phyloP scores from a whole-genome alignment of 1,140 invertebrate genomes.

The Asobara japonica region DNA sequence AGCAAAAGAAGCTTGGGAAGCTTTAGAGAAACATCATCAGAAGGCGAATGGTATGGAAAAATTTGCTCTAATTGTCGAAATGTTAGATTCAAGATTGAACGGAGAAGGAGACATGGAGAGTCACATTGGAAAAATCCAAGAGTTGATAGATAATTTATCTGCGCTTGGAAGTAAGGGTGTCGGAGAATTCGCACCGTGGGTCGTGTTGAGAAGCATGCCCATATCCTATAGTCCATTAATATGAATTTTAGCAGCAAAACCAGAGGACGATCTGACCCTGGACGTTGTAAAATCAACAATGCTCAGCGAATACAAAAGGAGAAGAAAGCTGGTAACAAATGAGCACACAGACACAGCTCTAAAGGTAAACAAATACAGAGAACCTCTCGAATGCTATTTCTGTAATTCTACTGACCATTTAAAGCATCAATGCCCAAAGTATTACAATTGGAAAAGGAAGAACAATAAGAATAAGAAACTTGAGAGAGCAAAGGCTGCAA shows the following conservation, averaged over 20 bases:
- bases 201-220: constrained; percentile 32
- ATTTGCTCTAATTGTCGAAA: constrained; percentile 7
- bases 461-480: neutral
- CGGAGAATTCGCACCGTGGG: constrained; percentile 20
- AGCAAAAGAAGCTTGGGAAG: constrained; percentile 23
- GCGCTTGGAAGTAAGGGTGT: constrained; percentile 25
- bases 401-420: neutral
- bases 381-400: neutral
- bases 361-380: neutral
- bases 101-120: constrained; percentile 23
- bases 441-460: neutral
- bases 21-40: constrained; percentile 23
- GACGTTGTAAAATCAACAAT: constrained; percentile 34
- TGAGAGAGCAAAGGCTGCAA: neutral
- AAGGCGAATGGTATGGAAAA: constrained; percentile 22
- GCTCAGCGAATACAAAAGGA: constrained; percentile 34
- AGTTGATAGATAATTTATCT: constrained; percentile 27
- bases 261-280: constrained; percentile 28
- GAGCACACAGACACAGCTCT: neutral
- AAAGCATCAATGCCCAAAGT: neutral
- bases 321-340: neutral
- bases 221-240: constrained; percentile 33
- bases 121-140: constrained; percentile 21
- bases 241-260: constrained; percentile 39
- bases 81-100: constrained; percentile 17